Evolutionary conservation across 2,113 vertebrate genomes (phyloP), one percentile per base, ranked within the genome.

Genomic region (Catagonus wagneri): DNA sequence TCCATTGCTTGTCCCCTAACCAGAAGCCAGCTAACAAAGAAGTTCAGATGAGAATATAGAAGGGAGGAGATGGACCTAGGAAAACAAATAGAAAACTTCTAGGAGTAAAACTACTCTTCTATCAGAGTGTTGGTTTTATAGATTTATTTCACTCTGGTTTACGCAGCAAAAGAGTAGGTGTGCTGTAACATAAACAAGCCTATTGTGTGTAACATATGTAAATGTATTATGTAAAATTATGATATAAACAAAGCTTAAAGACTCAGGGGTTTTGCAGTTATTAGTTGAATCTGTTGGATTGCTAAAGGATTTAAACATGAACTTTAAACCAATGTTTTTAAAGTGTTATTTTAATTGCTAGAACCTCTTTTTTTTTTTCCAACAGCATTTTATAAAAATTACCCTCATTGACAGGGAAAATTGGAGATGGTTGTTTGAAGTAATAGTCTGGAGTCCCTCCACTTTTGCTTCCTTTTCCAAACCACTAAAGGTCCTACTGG

Each of bases 81-180:
- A 85, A 93, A 23, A 13, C 17, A 80, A 89, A 19, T 19, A 68
- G 32, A 63, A 39, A 79, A 71, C 9, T 66, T 80, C 4, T 63
- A 50, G 87, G 25, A 3, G 1, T 58, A 79, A 69, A 84, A 44
- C 27, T 60, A 16, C 39, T 27, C 44, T 90, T 90, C 69, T 29
- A 23, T 65, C 83, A 52, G 20, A 54, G 8, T 63, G n/a, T 36
- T 89, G 91, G 27, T 91, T 96, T 76, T 65, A 66, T 39, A 89
- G 87, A 32, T 54, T 83, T 61, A 85, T 69, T 95, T 91, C 54
- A 32, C 23, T 92, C 34, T 71, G 29, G 34, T 75, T 83, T 93
- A 56, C 83, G 19, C 69, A 92, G 16, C 29, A 79, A 65, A 79
- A 54, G 79, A 34, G 10, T 27, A 76, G 50, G 5, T 14, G 4